phyloP scores from a whole-genome alignment of 92 coral and sea anemone species.

The Porites rus region DNA sequence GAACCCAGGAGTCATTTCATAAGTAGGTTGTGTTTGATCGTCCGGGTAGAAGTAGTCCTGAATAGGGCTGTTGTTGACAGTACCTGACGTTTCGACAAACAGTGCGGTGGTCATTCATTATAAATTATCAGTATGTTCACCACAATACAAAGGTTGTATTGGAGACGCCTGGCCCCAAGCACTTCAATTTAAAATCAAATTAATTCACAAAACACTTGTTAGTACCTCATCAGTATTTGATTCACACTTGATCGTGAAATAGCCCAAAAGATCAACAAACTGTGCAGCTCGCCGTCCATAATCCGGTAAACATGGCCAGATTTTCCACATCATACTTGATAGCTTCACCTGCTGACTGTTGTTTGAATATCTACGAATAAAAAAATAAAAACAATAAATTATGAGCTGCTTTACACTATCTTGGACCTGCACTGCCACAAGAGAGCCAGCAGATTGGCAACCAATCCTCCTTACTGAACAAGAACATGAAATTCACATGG shows the following conservation, averaged over 20 bases:
- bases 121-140: no score
- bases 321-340: slow-evolving; percentile 96
- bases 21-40: no score
- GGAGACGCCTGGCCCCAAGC: not conserved
- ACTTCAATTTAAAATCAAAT: not conserved
- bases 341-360: slow-evolving; percentile 81
- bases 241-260: slow-evolving; percentile 94
- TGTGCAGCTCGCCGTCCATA: slow-evolving; percentile 98
- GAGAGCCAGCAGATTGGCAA: not conserved
- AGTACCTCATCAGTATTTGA: slow-evolving; percentile 84
- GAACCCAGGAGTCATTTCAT: no score
- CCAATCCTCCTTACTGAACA: not conserved
- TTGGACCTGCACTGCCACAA: not conserved
- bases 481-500: not conserved
- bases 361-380: slow-evolving; percentile 78
- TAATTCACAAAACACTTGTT: not conserved
- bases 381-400: not conserved
- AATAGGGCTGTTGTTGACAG: no score
- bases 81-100: no score
- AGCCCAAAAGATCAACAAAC: slow-evolving; percentile 96
- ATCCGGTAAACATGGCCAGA: slow-evolving; percentile 97
- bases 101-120: no score
- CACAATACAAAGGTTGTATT: no score
- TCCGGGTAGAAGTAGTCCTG: no score
- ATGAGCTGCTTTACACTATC: not conserved